These are phyloP conservation scores for Rallus limicola DNA, from an alignment of 2,113 vertebrate species.

Conservation along the genomic window DNA sequence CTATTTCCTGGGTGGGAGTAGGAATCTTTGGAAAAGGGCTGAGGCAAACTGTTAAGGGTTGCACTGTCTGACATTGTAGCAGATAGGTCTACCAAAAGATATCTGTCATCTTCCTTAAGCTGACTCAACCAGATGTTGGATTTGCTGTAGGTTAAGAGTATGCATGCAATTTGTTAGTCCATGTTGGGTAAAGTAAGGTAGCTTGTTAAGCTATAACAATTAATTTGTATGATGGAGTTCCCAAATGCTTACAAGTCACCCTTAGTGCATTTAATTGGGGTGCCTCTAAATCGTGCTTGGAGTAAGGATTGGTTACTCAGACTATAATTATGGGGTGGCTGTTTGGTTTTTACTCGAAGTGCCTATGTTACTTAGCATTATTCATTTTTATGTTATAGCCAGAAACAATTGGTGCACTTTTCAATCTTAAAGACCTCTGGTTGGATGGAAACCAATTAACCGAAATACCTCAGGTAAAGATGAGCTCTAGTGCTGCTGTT, in stretches of 20 bases:
- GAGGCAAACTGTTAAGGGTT: background rate
- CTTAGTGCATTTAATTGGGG: background rate
- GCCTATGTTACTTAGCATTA: background rate
- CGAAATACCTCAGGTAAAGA: constrained; percentile 90
- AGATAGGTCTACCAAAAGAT: background rate
- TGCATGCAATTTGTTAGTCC: background rate
- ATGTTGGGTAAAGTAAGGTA: background rate
- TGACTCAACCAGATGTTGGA: background rate
- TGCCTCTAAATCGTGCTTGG: background rate
- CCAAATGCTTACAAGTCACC: background rate
- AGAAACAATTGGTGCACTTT: constrained; percentile 93
- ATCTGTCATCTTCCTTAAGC: background rate
- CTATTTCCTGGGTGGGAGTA: background rate
- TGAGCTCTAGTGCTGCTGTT: background rate
- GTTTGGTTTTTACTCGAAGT: background rate
- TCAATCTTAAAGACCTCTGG: constrained; percentile 96
- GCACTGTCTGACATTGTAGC: background rate
- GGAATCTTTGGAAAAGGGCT: background rate
- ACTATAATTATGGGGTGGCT: background rate
- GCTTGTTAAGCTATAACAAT: background rate
- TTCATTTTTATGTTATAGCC: constrained; percentile 79
- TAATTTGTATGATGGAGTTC: background rate
- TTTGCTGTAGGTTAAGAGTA: background rate
- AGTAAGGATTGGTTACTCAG: background rate
- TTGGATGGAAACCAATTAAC: constrained; percentile 95